A percentile compares a stretch with the other conserved stretches of the same genome.
phyloP scores from a whole-genome alignment of 2,888 invertebrate genomes.

The Troglohyphantes excavatus region DNA sequence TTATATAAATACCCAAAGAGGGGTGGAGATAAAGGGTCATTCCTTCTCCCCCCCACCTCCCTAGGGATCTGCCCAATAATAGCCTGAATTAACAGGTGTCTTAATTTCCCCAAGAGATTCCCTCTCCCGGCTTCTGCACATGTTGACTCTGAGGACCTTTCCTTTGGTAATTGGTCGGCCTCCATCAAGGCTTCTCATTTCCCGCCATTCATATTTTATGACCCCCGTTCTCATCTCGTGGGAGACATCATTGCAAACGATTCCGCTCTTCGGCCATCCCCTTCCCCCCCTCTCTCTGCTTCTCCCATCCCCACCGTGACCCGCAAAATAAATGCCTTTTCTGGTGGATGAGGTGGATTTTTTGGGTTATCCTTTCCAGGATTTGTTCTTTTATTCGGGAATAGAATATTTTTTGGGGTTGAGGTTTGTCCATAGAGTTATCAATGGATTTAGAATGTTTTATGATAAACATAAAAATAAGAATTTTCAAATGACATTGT shows the following conservation, averaged over 20 bases:
- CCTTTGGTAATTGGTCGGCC: conserved; percentile 73
- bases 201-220: conserved; percentile 77
- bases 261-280: conserved; percentile 27
- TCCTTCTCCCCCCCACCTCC: too few species aligned
- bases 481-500: too few species aligned
- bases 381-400: too few species aligned
- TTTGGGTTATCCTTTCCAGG: too few species aligned
- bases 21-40: conserved; percentile 57
- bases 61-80: conserved; percentile 71
- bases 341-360: background rate
- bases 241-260: conserved; percentile 77
- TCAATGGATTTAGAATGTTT: too few species aligned
- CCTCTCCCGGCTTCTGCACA: conserved; percentile 49
- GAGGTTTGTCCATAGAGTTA: too few species aligned
- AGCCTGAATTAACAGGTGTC: conserved; percentile 79
- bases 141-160: conserved; percentile 70
- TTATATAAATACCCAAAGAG: conserved; percentile 19
- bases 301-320: conserved; percentile 11
- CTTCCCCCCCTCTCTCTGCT: conserved; percentile 26
- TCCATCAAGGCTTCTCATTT: conserved; percentile 74
- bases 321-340: conserved; percentile 71
- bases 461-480: too few species aligned
- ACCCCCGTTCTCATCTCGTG: conserved; percentile 55
- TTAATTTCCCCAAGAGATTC: conserved; percentile 76
- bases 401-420: too few species aligned